Evolutionary conservation across 2,888 invertebrate species (phyloP).

Genomic region (Mimumesa dahlbomi): DNA sequence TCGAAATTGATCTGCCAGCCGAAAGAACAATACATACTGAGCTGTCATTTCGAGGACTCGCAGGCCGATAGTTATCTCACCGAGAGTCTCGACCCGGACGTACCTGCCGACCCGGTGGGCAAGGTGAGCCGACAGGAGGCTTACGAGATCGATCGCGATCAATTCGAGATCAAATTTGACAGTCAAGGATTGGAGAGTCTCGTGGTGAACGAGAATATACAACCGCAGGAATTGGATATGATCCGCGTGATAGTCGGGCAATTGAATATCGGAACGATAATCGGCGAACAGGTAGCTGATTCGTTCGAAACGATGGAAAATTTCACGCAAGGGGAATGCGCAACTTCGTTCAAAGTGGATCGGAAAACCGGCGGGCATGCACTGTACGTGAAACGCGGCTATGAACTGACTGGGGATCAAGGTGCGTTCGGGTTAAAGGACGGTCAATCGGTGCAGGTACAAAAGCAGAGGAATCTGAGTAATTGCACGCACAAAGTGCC

Average conservation of each 20-base stretch:
- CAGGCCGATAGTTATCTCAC: conserved; percentile 65
- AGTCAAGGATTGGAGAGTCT: conserved; percentile 61
- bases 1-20: conserved; percentile 64
- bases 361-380: conserved; percentile 2
- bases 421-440: conserved; percentile 46
- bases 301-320: conserved; percentile 61
- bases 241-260: conserved; percentile 61
- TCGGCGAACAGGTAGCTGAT: conserved; percentile 45
- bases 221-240: conserved; percentile 60
- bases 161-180: conserved; percentile 67
- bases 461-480: conserved; percentile 55
- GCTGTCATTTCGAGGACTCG: conserved; percentile 57
- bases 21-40: conserved; percentile 30
- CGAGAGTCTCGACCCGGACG: conserved; percentile 20
- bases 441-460: conserved; percentile 54
- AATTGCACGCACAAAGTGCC: conserved; percentile 57
- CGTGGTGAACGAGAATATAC: conserved; percentile 58
- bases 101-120: conserved; percentile 3
- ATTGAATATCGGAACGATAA: conserved; percentile 59
- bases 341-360: conserved; percentile 53
- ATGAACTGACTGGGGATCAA: conserved; percentile 30
- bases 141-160: conserved; percentile 57
- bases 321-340: conserved; percentile 66
- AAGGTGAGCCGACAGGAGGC: conserved; percentile 37
- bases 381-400: conserved; percentile 1